Base-by-base conservation (phyloP, 2,113 vertebrate genomes). In the Coracopsis vasa region DNA sequence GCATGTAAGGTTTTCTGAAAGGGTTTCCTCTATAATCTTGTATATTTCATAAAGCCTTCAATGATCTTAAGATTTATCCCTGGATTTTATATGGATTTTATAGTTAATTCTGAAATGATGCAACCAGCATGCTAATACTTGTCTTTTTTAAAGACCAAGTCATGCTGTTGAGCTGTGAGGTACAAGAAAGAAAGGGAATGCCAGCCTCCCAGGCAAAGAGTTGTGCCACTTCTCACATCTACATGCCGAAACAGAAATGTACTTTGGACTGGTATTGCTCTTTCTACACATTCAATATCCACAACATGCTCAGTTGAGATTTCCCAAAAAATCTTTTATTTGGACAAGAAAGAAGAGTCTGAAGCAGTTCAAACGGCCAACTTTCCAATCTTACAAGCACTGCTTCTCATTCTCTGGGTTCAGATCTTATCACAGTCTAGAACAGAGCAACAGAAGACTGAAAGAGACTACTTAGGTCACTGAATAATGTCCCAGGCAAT, bases 201-300 rank as follows among this genome's bases (percentile, higher is more conserved):
- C 16, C 54, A 48, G 27, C 58, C n/a, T 84, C 33, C 24, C 6
- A 5, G 56, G 54, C 20, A 54, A 84, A 62, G 21, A 89, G 50
- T 69, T 86, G 33, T 54, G 64, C 54, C 80, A 41, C 56, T 56
- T 88, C 27, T 37, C 65, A 33, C 31, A 48, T 19, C 35, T 31
- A 61, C 28, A 37, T 44, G n/a, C 35, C 60, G 47, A 71, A 1
- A 45, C 16, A 33, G 86, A 89, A 84, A 67, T 23, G 13, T 35
- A n/a, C 27, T 58, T 86, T 0, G 0, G 16, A 51, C 50, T 54
- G 1, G 0, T 42, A 56, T 41, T 24, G 21, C 27, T 75, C 77
- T 45, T 71, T 18, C 31, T 62, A 53, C 10, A 27, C 44, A 44
- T 64, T 71, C 42, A 74, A 42, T 17, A 47, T 25, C 39, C 27